Conservation (phyloP, 2,113 vertebrate genomes). For the Catharus minimus region DNA sequence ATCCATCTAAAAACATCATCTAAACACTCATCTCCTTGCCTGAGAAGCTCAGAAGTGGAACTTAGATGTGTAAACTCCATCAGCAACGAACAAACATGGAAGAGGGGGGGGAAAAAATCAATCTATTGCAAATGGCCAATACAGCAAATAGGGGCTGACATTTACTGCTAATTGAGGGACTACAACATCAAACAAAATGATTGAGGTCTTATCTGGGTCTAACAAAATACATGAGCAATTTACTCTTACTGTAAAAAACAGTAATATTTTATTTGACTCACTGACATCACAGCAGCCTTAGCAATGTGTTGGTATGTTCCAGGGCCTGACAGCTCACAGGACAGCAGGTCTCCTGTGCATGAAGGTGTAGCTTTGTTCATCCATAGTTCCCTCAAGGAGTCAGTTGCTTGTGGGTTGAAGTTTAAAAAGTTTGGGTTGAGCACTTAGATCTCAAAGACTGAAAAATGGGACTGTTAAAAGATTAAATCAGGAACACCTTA, state of each 20-base stretch:
- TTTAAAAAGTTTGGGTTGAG: background rate
- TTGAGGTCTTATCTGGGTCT: background rate
- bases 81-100: background rate
- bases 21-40: background rate
- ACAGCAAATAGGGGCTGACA: background rate
- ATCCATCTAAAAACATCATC: background rate
- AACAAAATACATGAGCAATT: conserved; percentile 11
- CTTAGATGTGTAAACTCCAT: background rate
- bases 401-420: background rate
- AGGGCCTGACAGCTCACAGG: background rate
- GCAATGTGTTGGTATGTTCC: background rate
- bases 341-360: background rate
- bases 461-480: background rate
- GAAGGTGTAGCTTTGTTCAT: background rate
- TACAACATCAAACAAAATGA: background rate
- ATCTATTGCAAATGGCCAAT: background rate
- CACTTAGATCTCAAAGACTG: background rate
- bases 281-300: background rate
- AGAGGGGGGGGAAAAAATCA: accelerated
- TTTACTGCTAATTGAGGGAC: background rate
- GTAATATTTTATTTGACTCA: background rate
- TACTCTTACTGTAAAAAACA: background rate
- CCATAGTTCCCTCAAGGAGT: background rate
- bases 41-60: background rate
- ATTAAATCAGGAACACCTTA: background rate